Evolutionary conservation across 1,140 invertebrate genomes (phyloP), one percentile per base, ranked within the genome.

Genomic region (Laupala kohalensis): DNA sequence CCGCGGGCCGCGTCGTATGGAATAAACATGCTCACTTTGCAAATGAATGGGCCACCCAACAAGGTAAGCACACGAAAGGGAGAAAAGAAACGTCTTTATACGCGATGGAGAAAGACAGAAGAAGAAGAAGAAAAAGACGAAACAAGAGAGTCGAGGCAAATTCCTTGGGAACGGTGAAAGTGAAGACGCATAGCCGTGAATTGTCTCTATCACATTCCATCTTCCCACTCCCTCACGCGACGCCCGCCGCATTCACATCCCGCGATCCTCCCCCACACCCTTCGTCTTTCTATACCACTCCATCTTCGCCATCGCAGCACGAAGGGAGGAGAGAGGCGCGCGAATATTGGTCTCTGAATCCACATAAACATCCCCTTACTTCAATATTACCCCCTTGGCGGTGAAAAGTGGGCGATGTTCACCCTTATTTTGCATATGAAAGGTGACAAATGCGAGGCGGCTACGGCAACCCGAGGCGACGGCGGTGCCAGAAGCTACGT

Each of bases 311-410:
- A n/a, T n/a, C n/a, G n/a, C n/a, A n/a, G n/a, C n/a, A n/a, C n/a
- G n/a, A n/a, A n/a, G n/a, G n/a, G n/a, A n/a, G n/a, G n/a, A n/a
- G n/a, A n/a, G n/a, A n/a, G n/a, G n/a, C n/a, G n/a, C n/a, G 68
- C 29, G 71, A 72, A 68, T 72, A 72, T 72, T 72, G 71, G 71
- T 72, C 71, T 72, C 71, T 53, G 67, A 72, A 68, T 72, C 62
- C 71, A 72, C 71, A 72, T 72, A 72, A 68, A 24, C 27, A 24
- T 72, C 37, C 63, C 37, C 28, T 26, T 62, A 27, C 29, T 67
- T 64, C 71, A 72, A 72, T 72, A 72, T 72, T 69, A 72, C 63
- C 71, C 71, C 71, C 71, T 67, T 72, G 71, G 71, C 65, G 71
- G 71, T 69, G 71, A 72, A 72, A 72, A 72, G 66, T 67, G 29